Evolutionary conservation across 2,113 vertebrate species (phyloP).

Genomic region (Lepidothrix coronata): DNA sequence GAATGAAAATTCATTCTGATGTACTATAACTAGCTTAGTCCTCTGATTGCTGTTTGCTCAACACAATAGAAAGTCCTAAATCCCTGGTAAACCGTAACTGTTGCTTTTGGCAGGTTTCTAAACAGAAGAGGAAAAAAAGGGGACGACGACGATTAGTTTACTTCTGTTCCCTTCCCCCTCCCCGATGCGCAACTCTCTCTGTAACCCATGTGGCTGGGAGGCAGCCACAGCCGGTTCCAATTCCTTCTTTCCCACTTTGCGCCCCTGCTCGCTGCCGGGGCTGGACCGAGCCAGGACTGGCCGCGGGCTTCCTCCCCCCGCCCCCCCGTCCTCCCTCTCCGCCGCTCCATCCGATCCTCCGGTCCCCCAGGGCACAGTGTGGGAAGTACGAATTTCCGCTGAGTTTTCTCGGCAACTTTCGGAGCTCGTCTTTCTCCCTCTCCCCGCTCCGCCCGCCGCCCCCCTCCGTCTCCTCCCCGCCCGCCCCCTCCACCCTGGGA

Average conservation of each 20-base stretch:
- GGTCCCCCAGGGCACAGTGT: slow-evolving; percentile 73
- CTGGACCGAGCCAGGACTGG: slow-evolving; percentile 59
- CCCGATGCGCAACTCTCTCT: background rate
- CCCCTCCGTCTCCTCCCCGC: background rate
- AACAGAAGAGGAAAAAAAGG: rapidly evolving
- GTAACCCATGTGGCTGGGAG: background rate
- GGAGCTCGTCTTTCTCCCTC: slow-evolving; percentile 32
- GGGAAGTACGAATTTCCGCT: slow-evolving; percentile 81
- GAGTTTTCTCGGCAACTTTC: slow-evolving; percentile 39
- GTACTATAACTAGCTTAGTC: background rate
- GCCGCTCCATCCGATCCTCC: slow-evolving; percentile 68
- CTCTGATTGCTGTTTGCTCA: background rate
- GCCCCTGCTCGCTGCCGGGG: slow-evolving; percentile 35
- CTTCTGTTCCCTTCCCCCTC: background rate
- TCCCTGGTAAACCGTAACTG: background rate
- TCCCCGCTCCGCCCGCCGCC: background rate
- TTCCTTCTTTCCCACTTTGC: slow-evolving; percentile 72
- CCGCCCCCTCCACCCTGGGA: slow-evolving; percentile 38
- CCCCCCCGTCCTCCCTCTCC: slow-evolving; percentile 42
- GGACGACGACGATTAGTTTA: background rate
- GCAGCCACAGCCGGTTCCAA: slow-evolving; percentile 70
- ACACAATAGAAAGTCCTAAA: background rate
- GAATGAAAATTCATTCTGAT: background rate
- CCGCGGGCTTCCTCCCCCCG: slow-evolving; percentile 52
- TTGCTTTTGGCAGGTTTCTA: slow-evolving; percentile 2